Evolutionary conservation across 2,888 invertebrate species (phyloP), one percentile per base, ranked within the genome.

Genomic region (Tetanocera ferruginea): DNA sequence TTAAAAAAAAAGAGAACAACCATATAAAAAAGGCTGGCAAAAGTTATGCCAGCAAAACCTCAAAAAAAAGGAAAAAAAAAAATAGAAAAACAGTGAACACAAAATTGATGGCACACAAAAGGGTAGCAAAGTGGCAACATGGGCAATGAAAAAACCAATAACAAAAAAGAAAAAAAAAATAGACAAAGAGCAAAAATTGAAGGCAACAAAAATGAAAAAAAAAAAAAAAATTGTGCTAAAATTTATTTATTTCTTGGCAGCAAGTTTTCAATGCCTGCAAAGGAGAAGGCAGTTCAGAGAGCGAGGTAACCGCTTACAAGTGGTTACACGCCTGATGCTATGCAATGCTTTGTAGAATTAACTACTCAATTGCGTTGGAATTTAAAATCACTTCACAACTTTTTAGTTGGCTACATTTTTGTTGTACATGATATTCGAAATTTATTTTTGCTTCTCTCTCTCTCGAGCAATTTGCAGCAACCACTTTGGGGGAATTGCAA

Each of bases 301-400:
- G 19, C 17, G 37, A 37, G 6, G n/a, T 31, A 34, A 37, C 43
- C 67, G 43, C 67, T 67, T 67, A 67, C 67, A 67, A 67, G 67
- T 67, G 67, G 67, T 67, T 67, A 37, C 43, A 67, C 67, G 67
- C 67, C 67, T 52, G 51, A 17, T 52, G 70, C 70, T 55, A 52
- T 52, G 55, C 55, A 55, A 25, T 55, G 34, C 71, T 9, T 71
- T 71, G 52, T 34, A 8, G 57, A 71, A 71, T 71, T 31, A 69
- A 69, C 69, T 69, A 49, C 69, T 51, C 69, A 69, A 69, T 69
- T 69, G 69, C 69, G 69, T 49, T 52, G 28, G 69, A 69, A 69
- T 55, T 71, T 31, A 55, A 71, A 71, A 71, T 71, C 57, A 55
- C 34, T 71, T 71, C 23, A 31, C 19, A 66, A 66, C 43, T 67